Base-by-base conservation (phyloP, 2,888 invertebrate genomes). In the Chouioia cunea region DNA sequence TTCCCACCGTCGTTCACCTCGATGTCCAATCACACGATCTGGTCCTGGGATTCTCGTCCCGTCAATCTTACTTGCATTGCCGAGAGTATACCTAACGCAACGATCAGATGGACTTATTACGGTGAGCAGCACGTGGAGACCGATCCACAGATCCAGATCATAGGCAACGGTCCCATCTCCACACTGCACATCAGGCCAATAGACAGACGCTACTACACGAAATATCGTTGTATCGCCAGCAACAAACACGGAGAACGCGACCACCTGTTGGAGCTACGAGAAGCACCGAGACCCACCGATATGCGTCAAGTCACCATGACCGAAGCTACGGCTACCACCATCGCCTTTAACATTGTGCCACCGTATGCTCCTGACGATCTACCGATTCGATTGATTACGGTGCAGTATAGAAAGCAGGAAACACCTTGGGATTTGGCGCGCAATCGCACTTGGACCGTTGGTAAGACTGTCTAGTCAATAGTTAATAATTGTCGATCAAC, bases 1-100 rank as follows among this genome's bases (percentile, higher is more conserved):
- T 96, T 93, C 80, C 90, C 90, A 4, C 96, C 96, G 0, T 91
- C 93, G 2, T 96, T 96, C 81, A 91, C 90, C 53, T 89, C 90
- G 50, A 90, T 90, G 82, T 89, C 89, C 86, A 89, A 91, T 46
- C 88, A 90, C 48, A 93, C 94, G 0, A 90, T 92, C 0, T 96
- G 93, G 91, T 93, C 93, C 44, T 97, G 96, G 96, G 91, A 93
- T 59, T 89, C 90, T 50, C 90, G 90, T 77, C 91, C 92, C 0
- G 94, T 93, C 1, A 97, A 97, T 84, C 88, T 97, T 6, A 94
- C 93, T 71, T 97, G 97, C 82, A 88, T 94, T 56, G 95, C 96
- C n/a, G 93, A 95, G 85, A 90, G 91, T 81, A 91, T 97, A 79
- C 97, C 97, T 2, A 97, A 97, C 83, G 97, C 97, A 0, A 96